Evolutionary conservation across 2,888 invertebrate species (phyloP).

Genomic region (Netelia melanura): DNA sequence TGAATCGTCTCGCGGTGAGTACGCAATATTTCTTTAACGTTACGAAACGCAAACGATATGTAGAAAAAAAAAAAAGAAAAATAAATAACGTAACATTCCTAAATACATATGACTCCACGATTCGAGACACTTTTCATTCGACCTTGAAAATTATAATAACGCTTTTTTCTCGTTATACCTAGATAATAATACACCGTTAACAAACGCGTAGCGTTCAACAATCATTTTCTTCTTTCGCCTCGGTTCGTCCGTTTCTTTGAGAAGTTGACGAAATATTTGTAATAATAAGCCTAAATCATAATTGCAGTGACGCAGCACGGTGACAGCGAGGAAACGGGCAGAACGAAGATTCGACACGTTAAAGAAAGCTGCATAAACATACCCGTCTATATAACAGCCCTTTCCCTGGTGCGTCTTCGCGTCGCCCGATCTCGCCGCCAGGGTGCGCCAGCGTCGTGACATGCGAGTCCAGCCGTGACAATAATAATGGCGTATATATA

Average conservation of each 20-base stretch:
- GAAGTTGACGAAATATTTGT: slow-evolving; percentile 42
- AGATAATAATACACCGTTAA: slow-evolving; percentile 43
- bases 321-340: too few species aligned
- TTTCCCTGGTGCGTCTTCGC: background rate
- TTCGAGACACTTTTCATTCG: slow-evolving; percentile 27
- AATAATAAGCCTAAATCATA: background rate
- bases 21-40: slow-evolving; percentile 40
- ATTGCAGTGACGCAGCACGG: too few species aligned
- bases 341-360: background rate
- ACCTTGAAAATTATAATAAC: slow-evolving; percentile 28
- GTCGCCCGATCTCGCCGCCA: too few species aligned
- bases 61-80: slow-evolving; percentile 35
- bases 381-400: background rate
- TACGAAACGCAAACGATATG: slow-evolving; percentile 34
- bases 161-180: slow-evolving; percentile 30
- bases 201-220: slow-evolving; percentile 32
- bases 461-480: slow-evolving; percentile 13
- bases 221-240: slow-evolving; percentile 10
- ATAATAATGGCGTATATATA: slow-evolving; percentile 47
- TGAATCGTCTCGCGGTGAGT: slow-evolving; percentile 47
- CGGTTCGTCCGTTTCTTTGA: slow-evolving; percentile 42
- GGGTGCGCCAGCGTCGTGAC: too few species aligned
- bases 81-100: slow-evolving; percentile 65
- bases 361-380: too few species aligned
- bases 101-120: slow-evolving; percentile 39